Evolutionary conservation across 2,113 vertebrate species (phyloP).

Genomic region (Nicator chloris): DNA sequence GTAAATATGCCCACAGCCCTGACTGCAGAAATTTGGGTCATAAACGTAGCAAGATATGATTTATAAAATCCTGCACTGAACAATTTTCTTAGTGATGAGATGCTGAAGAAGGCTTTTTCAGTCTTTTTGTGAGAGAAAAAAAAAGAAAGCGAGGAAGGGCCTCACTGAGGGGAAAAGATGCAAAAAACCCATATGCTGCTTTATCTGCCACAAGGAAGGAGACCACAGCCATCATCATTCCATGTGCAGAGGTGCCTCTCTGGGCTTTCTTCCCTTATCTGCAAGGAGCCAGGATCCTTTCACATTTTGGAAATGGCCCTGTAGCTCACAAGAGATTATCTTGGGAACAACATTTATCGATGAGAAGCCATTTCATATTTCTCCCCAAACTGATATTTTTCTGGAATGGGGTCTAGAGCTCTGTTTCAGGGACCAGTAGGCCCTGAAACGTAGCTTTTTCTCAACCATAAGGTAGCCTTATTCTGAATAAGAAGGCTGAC

Average conservation of each 20-base stretch:
- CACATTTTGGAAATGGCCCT: neutral
- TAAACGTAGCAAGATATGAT: neutral
- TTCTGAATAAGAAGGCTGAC: neutral
- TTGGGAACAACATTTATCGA: neutral
- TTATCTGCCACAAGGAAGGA: neutral
- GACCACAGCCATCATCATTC: neutral
- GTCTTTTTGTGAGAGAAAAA: neutral
- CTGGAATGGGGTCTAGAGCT: neutral
- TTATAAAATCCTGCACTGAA: neutral
- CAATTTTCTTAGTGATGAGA: neutral
- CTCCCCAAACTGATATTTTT: neutral
- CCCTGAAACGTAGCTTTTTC: neutral
- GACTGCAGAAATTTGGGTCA: neutral
- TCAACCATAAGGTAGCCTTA: neutral
- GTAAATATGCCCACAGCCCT: neutral
- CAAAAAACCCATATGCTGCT: neutral
- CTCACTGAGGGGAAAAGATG: neutral
- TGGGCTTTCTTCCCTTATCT: neutral
- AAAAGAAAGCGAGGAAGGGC: neutral
- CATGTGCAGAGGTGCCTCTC: neutral
- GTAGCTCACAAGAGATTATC: neutral
- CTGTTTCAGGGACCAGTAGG: neutral
- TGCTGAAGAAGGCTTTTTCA: neutral
- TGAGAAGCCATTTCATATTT: neutral
- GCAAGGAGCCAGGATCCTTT: neutral